A percentile compares a stretch with the other conserved stretches of the same genome.
Evolutionary conservation across 2,797 vertebrate genomes (phyloP).

Genomic region (Podarcis lilfordi): DNA sequence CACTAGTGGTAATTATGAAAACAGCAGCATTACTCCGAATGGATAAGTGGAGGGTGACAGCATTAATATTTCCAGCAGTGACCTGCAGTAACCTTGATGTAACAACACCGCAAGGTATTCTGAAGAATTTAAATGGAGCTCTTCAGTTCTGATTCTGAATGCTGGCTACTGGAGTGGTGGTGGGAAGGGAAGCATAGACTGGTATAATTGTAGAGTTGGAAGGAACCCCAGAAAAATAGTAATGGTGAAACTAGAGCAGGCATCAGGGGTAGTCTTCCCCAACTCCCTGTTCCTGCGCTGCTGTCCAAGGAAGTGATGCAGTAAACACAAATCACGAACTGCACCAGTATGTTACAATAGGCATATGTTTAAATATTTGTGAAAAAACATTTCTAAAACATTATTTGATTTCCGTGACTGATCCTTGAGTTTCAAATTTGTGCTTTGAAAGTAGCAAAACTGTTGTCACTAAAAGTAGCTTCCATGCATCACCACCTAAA

Average conservation of each 20-base stretch:
- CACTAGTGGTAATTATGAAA: not conserved
- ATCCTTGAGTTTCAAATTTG: not conserved
- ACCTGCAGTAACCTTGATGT: not conserved
- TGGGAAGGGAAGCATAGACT: not conserved
- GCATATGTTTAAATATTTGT: not conserved
- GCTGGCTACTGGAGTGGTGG: not conserved
- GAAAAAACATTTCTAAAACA: not conserved
- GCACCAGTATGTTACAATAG: not conserved
- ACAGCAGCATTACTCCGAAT: not conserved
- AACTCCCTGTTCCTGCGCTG: too few species aligned
- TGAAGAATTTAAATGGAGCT: not conserved
- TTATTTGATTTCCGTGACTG: not conserved
- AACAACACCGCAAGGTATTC: not conserved
- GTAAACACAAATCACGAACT: not conserved
- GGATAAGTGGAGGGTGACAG: too few species aligned
- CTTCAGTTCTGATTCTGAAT: not conserved
- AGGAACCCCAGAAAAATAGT: not conserved
- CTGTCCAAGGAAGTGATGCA: not conserved
- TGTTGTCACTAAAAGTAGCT: not conserved
- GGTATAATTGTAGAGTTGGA: too few species aligned
- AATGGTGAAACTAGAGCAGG: too few species aligned
- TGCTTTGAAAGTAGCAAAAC: not conserved
- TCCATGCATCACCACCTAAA: not conserved
- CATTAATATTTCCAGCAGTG: too few species aligned
- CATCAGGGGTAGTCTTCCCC: too few species aligned